Evolutionary conservation across 2,797 vertebrate genomes (phyloP).

Genomic region (Otus scops): DNA sequence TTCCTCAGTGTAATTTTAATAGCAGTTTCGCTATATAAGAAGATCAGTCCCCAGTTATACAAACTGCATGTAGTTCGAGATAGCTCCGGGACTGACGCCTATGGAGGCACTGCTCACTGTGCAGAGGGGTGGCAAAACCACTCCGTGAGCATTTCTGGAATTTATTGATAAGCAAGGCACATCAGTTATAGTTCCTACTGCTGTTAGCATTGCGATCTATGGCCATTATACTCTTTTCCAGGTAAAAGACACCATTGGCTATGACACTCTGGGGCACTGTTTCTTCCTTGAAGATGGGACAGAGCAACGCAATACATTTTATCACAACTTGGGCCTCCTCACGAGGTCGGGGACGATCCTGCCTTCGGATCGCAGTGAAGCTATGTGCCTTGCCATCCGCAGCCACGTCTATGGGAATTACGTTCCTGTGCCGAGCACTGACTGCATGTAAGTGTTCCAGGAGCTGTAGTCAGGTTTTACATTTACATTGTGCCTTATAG

Average conservation of each 20-base stretch:
- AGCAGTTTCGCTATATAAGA: background rate
- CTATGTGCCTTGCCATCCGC: slow-evolving; percentile 85
- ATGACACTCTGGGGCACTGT: slow-evolving; percentile 88
- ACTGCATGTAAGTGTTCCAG: slow-evolving; percentile 84
- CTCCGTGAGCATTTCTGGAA: fast-evolving
- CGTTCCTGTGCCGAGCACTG: slow-evolving; percentile 85
- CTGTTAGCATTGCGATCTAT: background rate
- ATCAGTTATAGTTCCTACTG: background rate
- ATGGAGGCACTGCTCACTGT: background rate
- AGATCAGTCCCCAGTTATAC: background rate
- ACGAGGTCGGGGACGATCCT: slow-evolving; percentile 86
- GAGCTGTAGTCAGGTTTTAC: background rate
- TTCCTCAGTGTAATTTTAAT: background rate
- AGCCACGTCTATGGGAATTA: slow-evolving; percentile 84
- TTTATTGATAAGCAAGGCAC: background rate
- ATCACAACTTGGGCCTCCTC: slow-evolving; percentile 89
- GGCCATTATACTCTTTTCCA: slow-evolving; percentile 32
- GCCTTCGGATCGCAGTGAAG: slow-evolving; percentile 87
- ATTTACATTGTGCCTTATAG: fast-evolving
- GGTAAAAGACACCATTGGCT: slow-evolving; percentile 91
- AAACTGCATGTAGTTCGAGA: fast-evolving
- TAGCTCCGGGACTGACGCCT: background rate
- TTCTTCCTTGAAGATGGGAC: slow-evolving; percentile 92
- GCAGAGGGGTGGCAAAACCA: background rate
- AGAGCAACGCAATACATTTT: slow-evolving; percentile 90